Percentiles rank a stretch among this genome's conserved stretches.
Conservation (phyloP, 1,140 invertebrate genomes). For the Muscidifurax raptorellus region DNA sequence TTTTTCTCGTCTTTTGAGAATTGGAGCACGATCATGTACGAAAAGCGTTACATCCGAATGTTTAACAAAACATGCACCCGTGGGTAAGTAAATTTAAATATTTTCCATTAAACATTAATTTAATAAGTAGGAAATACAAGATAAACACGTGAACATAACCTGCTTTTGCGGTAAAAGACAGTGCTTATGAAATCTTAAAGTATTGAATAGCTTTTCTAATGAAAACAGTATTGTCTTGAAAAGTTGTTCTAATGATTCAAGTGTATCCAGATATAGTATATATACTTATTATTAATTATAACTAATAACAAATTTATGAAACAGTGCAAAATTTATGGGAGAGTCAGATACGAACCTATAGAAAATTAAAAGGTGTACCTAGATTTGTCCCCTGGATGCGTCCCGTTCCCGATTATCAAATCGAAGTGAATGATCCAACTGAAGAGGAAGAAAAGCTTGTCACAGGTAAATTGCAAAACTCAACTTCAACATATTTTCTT, state of each 20-base stretch:
- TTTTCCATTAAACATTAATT: background rate
- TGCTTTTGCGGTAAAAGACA: background rate
- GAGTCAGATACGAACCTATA: conserved; percentile 13
- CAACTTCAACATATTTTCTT: background rate
- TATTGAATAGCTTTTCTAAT: too few species aligned
- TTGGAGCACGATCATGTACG: conserved; percentile 19
- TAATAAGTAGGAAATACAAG: background rate
- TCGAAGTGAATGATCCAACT: conserved; percentile 57
- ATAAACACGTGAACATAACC: conserved; percentile 44
- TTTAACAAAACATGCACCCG: conserved; percentile 14
- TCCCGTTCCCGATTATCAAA: conserved; percentile 55
- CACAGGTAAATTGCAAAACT: conserved; percentile 50
- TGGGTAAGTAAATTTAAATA: conserved; percentile 18
- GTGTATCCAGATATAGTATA: background rate
- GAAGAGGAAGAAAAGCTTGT: conserved; percentile 61
- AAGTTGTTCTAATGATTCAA: background rate
- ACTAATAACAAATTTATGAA: background rate
- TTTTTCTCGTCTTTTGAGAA: conserved; percentile 45
- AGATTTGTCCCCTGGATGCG: conserved; percentile 61
- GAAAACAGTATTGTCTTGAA: background rate
- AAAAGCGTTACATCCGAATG: conserved; percentile 11
- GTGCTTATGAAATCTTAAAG: background rate
- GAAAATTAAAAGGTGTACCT: conserved; percentile 41
- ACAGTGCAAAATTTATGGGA: conserved; percentile 27
- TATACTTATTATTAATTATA: too few species aligned